Evolutionary conservation across 1,140 invertebrate species (phyloP).

Genomic region (Galendromus occidentalis): DNA sequence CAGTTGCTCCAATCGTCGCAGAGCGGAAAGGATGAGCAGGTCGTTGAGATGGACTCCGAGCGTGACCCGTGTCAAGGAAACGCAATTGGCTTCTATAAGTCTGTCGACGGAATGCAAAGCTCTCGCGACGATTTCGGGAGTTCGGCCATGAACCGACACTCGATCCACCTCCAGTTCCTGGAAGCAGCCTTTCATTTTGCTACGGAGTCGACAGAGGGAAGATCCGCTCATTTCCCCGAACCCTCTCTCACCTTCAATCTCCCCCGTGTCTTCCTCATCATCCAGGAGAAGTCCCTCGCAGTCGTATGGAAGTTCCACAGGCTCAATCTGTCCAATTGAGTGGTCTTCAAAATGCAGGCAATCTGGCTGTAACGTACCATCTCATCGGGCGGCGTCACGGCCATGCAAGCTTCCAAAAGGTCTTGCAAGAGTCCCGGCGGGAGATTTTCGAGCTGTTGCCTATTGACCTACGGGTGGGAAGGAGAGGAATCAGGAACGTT

Average conservation of each 20-base stretch:
- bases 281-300: background rate
- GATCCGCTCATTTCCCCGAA: too few species aligned
- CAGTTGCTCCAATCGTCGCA: background rate
- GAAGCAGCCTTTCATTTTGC: background rate
- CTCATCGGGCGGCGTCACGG: background rate
- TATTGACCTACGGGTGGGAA: too few species aligned
- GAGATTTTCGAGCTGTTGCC: background rate
- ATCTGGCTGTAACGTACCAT: background rate
- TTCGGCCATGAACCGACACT: background rate
- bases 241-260: background rate
- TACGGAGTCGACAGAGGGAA: too few species aligned
- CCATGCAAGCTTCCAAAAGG: background rate
- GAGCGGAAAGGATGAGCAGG: background rate
- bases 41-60: background rate
- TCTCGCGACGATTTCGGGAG: background rate
- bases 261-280: background rate
- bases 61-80: background rate
- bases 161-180: constrained; percentile 5
- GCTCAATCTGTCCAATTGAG: background rate
- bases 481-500: too few species aligned
- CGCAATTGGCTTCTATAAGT: background rate
- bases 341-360: background rate
- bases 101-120: background rate
- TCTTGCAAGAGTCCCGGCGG: background rate
- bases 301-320: background rate